Evolutionary conservation across 1,140 invertebrate genomes (phyloP).

Genomic region (Drosophila ironensis): DNA sequence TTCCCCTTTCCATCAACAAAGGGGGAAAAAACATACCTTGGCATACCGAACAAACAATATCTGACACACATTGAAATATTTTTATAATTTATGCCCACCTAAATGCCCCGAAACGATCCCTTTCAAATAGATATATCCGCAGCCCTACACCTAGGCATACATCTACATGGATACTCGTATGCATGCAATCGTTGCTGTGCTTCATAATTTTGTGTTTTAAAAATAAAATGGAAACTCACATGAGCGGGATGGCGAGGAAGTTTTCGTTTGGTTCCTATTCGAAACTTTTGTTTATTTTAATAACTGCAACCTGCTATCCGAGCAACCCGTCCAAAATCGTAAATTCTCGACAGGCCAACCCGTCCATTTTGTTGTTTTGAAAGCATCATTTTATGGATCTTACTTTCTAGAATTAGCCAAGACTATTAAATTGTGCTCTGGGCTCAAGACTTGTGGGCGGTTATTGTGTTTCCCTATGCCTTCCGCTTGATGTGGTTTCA

Average conservation of each 20-base stretch:
- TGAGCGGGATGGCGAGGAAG: conserved; percentile 44
- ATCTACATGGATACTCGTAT: not conserved
- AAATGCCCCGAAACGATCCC: conserved; percentile 39
- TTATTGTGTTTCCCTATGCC: conserved; percentile 52
- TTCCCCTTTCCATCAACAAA: conserved; percentile 3
- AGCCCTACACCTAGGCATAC: conserved; percentile 21
- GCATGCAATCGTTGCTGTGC: conserved; percentile 22
- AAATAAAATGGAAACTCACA: conserved; percentile 53
- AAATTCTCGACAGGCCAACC: conserved; percentile 39
- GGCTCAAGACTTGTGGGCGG: conserved; percentile 55
- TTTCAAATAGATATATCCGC: conserved; percentile 51
- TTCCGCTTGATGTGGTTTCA: conserved; percentile 55
- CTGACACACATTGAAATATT: conserved; percentile 75
- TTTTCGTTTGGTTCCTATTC: conserved; percentile 26
- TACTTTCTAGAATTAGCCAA: conserved; percentile 61
- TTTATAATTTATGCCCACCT: conserved; percentile 78
- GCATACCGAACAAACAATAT: conserved; percentile 63
- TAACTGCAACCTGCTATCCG: conserved; percentile 59
- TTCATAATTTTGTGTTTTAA: conserved; percentile 52
- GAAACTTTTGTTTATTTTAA: conserved; percentile 63
- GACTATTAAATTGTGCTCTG: conserved; percentile 54
- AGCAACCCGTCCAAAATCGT: conserved; percentile 19
- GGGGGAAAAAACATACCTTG: conserved; percentile 48
- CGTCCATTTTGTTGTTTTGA: conserved; percentile 36
- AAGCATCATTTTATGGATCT: conserved; percentile 54